Conservation (phyloP, 2,113 vertebrate genomes). For the Oceanodroma tethys region DNA sequence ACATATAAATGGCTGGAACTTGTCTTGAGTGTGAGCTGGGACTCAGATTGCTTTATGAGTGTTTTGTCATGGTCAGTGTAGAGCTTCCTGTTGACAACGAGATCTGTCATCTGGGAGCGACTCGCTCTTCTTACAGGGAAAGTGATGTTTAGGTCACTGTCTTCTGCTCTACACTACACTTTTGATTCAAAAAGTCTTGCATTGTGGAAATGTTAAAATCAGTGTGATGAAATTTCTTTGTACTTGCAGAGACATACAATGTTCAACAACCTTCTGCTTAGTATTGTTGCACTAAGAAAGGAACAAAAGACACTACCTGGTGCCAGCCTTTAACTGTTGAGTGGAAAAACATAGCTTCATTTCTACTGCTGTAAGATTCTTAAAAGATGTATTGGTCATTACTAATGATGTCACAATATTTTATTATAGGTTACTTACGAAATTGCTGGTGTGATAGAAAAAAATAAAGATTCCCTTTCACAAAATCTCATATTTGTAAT, state of each 20-base stretch:
- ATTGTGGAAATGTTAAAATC: background rate
- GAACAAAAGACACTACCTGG: background rate
- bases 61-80: background rate
- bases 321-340: background rate
- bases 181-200: background rate
- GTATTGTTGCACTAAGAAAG: background rate
- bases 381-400: background rate
- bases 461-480: slow-evolving; percentile 91
- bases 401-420: slow-evolving; percentile 57
- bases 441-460: slow-evolving; percentile 83
- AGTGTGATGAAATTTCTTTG: background rate
- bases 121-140: background rate
- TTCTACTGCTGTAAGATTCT: background rate
- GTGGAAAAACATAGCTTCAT: background rate
- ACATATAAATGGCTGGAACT: background rate
- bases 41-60: background rate
- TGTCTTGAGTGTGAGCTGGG: background rate
- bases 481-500: slow-evolving; percentile 91
- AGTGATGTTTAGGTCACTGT: background rate
- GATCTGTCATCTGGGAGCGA: background rate
- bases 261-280: background rate
- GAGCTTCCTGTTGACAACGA: background rate
- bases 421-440: slow-evolving; percentile 87
- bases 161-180: background rate
- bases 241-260: background rate